Percentiles rank a stretch among this genome's conserved stretches.
phyloP scores from a whole-genome alignment of 2,113 vertebrate genomes.

The Rissa tridactyla region DNA sequence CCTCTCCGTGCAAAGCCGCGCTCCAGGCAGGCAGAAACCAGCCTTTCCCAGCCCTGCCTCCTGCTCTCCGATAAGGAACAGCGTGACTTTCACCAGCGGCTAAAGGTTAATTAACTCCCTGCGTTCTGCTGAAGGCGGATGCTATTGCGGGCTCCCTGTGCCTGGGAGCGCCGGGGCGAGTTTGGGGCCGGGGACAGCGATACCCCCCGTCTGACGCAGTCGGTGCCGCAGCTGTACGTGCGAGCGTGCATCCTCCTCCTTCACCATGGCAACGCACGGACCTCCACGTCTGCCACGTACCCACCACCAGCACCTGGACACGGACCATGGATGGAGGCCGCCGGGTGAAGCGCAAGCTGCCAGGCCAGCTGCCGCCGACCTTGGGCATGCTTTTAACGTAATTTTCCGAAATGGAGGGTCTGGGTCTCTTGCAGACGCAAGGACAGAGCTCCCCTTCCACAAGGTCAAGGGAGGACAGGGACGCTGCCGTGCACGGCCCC shows the following conservation, averaged over 20 bases:
- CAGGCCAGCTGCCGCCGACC: neutral
- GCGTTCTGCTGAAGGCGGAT: neutral
- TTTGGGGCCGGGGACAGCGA: neutral
- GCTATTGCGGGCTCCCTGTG: fast-evolving
- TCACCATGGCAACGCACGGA: neutral
- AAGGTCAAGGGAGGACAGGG: neutral
- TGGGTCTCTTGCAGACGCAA: neutral
- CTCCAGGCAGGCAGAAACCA: neutral
- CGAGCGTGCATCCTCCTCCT: neutral
- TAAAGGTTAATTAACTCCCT: neutral
- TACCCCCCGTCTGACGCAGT: fast-evolving
- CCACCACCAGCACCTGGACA: neutral
- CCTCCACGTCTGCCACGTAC: neutral
- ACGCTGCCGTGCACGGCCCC: neutral
- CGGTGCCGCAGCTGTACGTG: neutral
- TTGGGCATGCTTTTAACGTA: fast-evolving
- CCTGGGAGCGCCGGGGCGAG: neutral
- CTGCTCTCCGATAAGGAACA: neutral
- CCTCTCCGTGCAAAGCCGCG: neutral
- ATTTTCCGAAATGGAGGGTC: neutral
- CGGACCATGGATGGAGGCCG: fast-evolving
- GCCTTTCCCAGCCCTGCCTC: neutral
- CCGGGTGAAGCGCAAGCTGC: neutral
- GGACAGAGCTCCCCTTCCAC: neutral
- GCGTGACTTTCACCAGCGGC: fast-evolving